A percentile compares a stretch with the other conserved stretches of the same genome.
phyloP scores from a whole-genome alignment of 2,888 invertebrate genomes.

The Oxycera nigricornis region DNA sequence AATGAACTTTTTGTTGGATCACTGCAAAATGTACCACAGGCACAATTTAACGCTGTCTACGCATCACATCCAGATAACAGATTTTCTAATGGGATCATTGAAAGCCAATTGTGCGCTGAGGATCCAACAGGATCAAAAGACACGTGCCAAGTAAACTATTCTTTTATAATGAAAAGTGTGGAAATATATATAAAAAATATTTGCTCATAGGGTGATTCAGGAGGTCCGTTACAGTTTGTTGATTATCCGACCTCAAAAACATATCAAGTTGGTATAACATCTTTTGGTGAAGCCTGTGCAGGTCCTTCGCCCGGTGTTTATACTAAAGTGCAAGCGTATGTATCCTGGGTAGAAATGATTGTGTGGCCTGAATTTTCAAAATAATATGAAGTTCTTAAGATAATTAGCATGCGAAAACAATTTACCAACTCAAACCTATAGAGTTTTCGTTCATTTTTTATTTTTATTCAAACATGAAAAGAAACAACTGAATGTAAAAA shows the following conservation, averaged over 20 bases:
- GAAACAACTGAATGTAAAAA: too few relatives aligned
- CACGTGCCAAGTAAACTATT: conserved; percentile 47
- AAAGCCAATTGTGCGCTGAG: conserved; percentile 54
- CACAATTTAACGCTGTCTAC: not conserved
- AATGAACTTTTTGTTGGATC: conserved; percentile 25
- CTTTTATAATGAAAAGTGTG: too few relatives aligned
- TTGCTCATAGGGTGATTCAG: conserved; percentile 56
- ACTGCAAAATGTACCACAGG: not conserved
- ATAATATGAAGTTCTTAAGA: too few relatives aligned
- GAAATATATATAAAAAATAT: conserved; percentile 23
- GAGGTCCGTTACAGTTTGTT: conserved; percentile 56
- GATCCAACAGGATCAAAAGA: conserved; percentile 48
- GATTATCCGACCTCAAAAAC: conserved; percentile 13
- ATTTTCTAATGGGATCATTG: conserved; percentile 48
- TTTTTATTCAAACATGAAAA: too few relatives aligned
- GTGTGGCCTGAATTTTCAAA: conserved; percentile 38
- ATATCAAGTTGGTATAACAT: conserved; percentile 48
- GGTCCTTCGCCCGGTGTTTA: conserved; percentile 32
- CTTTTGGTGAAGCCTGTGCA: conserved; percentile 33
- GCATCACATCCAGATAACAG: too few relatives aligned
- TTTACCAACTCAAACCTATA: too few relatives aligned
- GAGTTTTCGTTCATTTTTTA: too few relatives aligned
- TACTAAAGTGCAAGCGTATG: conserved; percentile 37
- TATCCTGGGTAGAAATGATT: conserved; percentile 45
- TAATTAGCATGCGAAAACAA: too few relatives aligned